These are phyloP conservation scores for Vespertilio murinus DNA, from an alignment of 2,797 vertebrate genomes.

Conservation along the genomic window DNA sequence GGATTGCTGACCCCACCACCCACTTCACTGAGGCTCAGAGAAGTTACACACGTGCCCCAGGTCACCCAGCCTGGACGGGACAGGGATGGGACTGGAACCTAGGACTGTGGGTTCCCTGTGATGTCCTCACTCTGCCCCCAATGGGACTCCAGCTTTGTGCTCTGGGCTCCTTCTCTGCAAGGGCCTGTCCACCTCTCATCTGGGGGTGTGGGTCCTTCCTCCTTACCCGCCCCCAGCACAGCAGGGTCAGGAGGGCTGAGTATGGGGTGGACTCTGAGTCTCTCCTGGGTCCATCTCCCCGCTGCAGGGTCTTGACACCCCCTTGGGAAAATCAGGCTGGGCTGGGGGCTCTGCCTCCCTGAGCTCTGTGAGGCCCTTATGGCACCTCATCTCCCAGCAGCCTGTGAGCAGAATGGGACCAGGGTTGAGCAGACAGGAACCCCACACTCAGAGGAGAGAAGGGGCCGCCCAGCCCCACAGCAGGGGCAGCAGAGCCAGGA, in stretches of 20 bases:
- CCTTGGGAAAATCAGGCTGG: background rate
- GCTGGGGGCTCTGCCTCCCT: background rate
- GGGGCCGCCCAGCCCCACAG: background rate
- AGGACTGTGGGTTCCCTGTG: background rate
- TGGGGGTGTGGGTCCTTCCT: background rate
- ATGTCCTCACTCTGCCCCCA: background rate
- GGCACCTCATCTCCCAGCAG: background rate
- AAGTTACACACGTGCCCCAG: fast-evolving
- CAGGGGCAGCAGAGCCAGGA: too few relatives aligned
- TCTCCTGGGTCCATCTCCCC: fast-evolving
- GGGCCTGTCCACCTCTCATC: background rate
- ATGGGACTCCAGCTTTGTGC: fast-evolving
- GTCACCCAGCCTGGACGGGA: fast-evolving
- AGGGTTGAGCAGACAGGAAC: background rate
- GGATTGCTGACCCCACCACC: fast-evolving
- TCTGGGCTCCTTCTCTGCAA: background rate
- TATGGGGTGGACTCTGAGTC: fast-evolving
- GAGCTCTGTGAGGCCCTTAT: background rate
- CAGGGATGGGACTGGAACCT: background rate
- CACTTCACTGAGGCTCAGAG: background rate
- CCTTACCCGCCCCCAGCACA: fast-evolving
- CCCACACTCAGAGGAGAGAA: background rate
- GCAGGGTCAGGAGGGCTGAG: fast-evolving
- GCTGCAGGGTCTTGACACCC: fast-evolving
- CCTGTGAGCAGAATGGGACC: background rate